Percentiles rank a stretch among this genome's conserved stretches.
Conservation (phyloP, 2,888 invertebrate genomes). For the Lypha dubia region DNA sequence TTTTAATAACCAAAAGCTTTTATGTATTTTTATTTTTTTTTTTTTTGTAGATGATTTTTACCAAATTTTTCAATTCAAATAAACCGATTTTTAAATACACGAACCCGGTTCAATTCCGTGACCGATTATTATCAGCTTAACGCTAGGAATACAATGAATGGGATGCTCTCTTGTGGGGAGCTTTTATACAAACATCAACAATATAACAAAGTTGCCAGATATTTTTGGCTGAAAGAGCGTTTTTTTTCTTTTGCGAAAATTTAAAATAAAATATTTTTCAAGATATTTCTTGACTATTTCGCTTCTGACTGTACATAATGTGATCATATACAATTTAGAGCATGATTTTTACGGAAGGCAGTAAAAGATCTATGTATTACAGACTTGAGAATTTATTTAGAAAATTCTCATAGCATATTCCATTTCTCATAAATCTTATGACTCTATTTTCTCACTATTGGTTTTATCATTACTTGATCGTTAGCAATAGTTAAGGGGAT, state of each 20-base stretch:
- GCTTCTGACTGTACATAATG: too few species aligned
- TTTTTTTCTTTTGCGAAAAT: background rate
- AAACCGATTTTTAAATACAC: conserved; percentile 55
- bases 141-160: conserved; percentile 66
- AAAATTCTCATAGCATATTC: too few species aligned
- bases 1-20: background rate
- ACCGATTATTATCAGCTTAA: conserved; percentile 62
- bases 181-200: conserved; percentile 61
- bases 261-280: background rate
- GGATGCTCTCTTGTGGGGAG: conserved; percentile 55
- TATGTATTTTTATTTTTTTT: background rate
- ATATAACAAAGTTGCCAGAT: background rate
- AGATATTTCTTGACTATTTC: too few species aligned
- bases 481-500: too few species aligned
- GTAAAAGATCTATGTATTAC: too few species aligned
- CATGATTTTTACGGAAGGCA: too few species aligned
- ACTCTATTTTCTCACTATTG: too few species aligned
- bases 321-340: too few species aligned
- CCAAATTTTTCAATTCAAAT: background rate
- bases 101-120: conserved; percentile 60
- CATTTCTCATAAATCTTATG: too few species aligned
- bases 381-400: too few species aligned
- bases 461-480: too few species aligned
- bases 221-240: background rate
- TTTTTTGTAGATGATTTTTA: background rate